Evolutionary conservation across 2,888 invertebrate genomes (phyloP).

Genomic region (Torymus texanus): DNA sequence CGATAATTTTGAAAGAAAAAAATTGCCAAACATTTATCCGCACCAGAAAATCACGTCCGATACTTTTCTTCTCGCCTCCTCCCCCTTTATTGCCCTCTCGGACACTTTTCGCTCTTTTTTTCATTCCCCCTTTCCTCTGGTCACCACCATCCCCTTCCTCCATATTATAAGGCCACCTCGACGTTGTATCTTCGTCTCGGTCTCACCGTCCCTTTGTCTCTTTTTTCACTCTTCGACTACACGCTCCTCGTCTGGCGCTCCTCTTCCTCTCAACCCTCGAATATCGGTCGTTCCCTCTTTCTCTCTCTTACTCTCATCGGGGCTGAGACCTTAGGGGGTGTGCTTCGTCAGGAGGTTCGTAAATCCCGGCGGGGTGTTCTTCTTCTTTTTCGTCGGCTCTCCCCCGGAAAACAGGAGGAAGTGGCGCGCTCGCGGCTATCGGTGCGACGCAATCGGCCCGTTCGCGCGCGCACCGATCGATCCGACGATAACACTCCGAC

Average conservation of each 20-base stretch:
- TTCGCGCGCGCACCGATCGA: slow-evolving; percentile 11
- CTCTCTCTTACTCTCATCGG: not conserved
- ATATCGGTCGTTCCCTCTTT: not conserved
- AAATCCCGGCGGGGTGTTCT: slow-evolving; percentile 11
- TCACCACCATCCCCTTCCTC: not conserved
- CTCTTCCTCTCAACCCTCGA: not conserved
- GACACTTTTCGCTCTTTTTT: slow-evolving; percentile 10
- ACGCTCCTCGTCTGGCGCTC: too few relatives aligned
- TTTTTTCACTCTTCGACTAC: not conserved
- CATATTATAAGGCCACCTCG: not conserved
- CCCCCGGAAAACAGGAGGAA: slow-evolving; percentile 18
- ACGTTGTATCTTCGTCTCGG: not conserved
- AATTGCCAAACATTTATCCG: not conserved
- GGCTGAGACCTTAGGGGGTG: slow-evolving; percentile 2
- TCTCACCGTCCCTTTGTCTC: not conserved
- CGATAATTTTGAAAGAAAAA: not conserved
- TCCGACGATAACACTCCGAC: slow-evolving; percentile 25
- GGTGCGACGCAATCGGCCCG: slow-evolving; percentile 2
- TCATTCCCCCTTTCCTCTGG: too few relatives aligned
- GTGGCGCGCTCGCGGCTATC: slow-evolving; percentile 18
- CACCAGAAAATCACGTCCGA: not conserved
- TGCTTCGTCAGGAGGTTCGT: slow-evolving; percentile 29
- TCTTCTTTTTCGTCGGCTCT: not conserved
- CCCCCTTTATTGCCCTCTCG: not conserved
- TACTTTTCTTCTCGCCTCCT: not conserved